Percentiles rank a stretch among this genome's conserved stretches.
Evolutionary conservation across 2,113 vertebrate genomes (phyloP).

Genomic region (Ochotona princeps): DNA sequence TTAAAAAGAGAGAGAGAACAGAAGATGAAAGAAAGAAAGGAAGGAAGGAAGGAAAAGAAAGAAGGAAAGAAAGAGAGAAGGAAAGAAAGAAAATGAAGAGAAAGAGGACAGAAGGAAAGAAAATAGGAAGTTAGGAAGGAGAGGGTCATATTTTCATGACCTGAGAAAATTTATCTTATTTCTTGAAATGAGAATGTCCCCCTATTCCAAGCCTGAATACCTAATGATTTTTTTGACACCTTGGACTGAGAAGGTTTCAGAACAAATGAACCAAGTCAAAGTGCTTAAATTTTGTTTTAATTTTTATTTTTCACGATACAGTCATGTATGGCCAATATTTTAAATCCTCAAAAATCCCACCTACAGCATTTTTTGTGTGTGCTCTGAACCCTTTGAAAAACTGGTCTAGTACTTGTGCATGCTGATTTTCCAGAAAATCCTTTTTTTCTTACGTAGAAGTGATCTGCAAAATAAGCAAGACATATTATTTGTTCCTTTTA

Average conservation of each 20-base stretch:
- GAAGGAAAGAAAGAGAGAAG: too few relatives aligned
- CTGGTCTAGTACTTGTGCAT: not conserved
- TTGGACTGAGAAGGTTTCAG: not conserved
- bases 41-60: too few relatives aligned
- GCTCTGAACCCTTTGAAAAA: not conserved
- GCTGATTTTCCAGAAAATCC: not conserved
- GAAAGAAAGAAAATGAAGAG: too few relatives aligned
- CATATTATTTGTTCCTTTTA: not conserved
- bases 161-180: constrained; percentile 3
- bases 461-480: not conserved
- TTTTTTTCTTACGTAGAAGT: not conserved
- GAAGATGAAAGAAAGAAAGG: too few relatives aligned
- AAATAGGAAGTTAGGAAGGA: not conserved
- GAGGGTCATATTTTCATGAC: not conserved
- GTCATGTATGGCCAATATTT: not conserved
- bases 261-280: not conserved
- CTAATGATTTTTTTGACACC: not conserved
- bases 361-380: not conserved
- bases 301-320: too few relatives aligned
- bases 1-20: not conserved
- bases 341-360: not conserved
- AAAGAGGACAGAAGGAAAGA: too few relatives aligned
- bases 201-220: not conserved
- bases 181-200: not conserved
- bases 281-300: constrained; percentile 28